Percentiles rank a stretch among this genome's conserved stretches.
These are phyloP conservation scores for Nycteola revayana DNA, from an alignment of 2,888 invertebrate genomes.

Conservation along the genomic window DNA sequence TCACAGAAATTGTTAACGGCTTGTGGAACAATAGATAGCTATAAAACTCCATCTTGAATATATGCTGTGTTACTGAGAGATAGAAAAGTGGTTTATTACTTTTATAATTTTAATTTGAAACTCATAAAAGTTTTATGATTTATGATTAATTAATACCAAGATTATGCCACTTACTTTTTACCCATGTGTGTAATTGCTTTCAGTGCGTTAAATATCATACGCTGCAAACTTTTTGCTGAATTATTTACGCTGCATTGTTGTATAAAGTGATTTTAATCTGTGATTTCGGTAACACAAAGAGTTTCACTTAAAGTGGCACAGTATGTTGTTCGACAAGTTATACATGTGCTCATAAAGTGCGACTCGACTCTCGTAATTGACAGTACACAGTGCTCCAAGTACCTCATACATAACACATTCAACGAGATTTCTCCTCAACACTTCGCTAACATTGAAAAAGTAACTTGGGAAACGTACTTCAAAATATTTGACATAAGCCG, in stretches of 20 bases:
- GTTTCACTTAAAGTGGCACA: slow-evolving; percentile 37
- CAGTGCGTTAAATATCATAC: too few relatives aligned
- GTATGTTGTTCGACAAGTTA: slow-evolving; percentile 32
- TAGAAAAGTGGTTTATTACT: too few relatives aligned
- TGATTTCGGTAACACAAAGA: slow-evolving; percentile 31
- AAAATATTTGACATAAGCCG: background rate
- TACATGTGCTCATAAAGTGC: slow-evolving; percentile 34
- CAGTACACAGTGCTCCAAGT: slow-evolving; percentile 27
- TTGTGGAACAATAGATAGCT: background rate
- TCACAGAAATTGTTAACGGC: too few relatives aligned
- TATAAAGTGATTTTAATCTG: too few relatives aligned
- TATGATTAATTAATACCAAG: too few relatives aligned
- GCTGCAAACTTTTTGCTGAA: too few relatives aligned
- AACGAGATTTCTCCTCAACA: slow-evolving; percentile 29
- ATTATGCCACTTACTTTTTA: too few relatives aligned
- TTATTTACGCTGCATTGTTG: too few relatives aligned
- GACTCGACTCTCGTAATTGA: slow-evolving; percentile 31
- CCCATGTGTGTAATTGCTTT: too few relatives aligned
- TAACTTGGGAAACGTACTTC: background rate
- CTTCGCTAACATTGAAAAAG: slow-evolving; percentile 13
- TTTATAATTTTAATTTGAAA: too few relatives aligned
- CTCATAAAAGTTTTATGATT: too few relatives aligned
- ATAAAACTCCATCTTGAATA: background rate
- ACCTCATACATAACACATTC: slow-evolving; percentile 14
- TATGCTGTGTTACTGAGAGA: too few relatives aligned